Percentiles rank a stretch among this genome's conserved stretches.
phyloP scores from a whole-genome alignment of 2,113 vertebrate species.

The Mesocricetus auratus region DNA sequence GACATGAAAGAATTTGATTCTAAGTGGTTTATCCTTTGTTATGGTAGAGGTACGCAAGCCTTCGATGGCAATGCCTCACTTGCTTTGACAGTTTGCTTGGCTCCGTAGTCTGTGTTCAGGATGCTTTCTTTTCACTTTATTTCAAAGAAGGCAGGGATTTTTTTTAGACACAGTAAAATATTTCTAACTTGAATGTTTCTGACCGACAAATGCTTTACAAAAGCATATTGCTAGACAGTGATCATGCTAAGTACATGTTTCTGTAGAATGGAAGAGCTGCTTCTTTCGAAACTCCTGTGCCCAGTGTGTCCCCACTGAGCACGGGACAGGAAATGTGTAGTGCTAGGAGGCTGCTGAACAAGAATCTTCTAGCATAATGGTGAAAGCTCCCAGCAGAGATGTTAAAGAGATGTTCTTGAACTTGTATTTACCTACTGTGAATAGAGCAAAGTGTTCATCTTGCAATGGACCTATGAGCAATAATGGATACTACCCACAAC shows the following conservation, averaged over 20 bases:
- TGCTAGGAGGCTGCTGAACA: not conserved
- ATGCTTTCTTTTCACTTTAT: not conserved
- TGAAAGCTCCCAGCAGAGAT: not conserved
- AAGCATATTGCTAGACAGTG: not conserved
- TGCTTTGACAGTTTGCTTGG: slow-evolving; percentile 49
- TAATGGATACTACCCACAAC: not conserved
- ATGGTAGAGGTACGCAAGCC: slow-evolving; percentile 25
- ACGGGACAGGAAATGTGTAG: no score
- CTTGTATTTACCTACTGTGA: not conserved
- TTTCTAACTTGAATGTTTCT: not conserved
- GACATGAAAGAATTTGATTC: not conserved
- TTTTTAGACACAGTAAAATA: not conserved
- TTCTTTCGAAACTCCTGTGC: not conserved
- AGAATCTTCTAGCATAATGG: not conserved
- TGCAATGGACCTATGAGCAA: not conserved
- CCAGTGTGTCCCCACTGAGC: not conserved
- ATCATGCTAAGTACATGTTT: not conserved
- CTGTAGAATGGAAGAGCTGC: not conserved
- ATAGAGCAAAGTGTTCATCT: not conserved
- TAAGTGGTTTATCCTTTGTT: slow-evolving; percentile 44
- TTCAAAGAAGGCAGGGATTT: not conserved
- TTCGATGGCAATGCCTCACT: slow-evolving; percentile 26
- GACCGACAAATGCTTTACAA: slow-evolving; percentile 55
- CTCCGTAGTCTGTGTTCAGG: slow-evolving; percentile 38
- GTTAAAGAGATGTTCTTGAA: not conserved